Evolutionary conservation across 2,888 invertebrate genomes (phyloP), one percentile per base, ranked within the genome.

Genomic region (Mesorhabditis belari): DNA sequence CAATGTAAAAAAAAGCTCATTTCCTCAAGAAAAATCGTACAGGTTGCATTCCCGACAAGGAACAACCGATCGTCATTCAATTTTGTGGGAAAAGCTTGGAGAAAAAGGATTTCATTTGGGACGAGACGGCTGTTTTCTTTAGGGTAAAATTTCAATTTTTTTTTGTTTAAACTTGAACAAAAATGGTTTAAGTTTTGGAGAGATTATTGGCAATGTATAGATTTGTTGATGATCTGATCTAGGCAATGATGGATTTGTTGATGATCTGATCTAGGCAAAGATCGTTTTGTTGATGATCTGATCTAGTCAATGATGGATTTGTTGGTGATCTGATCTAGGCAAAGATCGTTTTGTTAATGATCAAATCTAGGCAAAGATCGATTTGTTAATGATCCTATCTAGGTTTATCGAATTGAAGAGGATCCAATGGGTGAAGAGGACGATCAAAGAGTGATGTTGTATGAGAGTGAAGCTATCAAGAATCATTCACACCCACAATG

Each of bases 51-150:
- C 67, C 67, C 0, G 67, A 68, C 58, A 69, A 68, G 35, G 69
- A 70, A 29, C 70, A 73, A 51, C 73, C 73, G 24, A 67, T 73
- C 50, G 65, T 73, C n/a, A 64, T 70, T 19, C 70, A 69, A 35
- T 67, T 73, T 51, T 64, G 66, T 58, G 73, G 73, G 53, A 70
- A 67, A 54, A 65, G 66, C 5, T 29, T 73, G 19, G 73, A 73
- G 58, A 58, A 70, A 19, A 71, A 73, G 49, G 73, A 73, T 55
- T 67, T 73, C 52, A 44, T 73, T 3, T 73, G 73, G 73, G 73
- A 73, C 61, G 73, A 73, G 55, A 73, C 73, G n/a, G 70, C 73
- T 4, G 73, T 73, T 6, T 73, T 73, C 64, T 73, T 73, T 58
- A 57, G 73, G 55, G 73, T 71, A 4, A 2, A 54, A n/a, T n/a